Percentiles rank a stretch among this genome's conserved stretches.
Conservation (phyloP, 2,888 invertebrate species). For the Ectropis crepuscularia region DNA sequence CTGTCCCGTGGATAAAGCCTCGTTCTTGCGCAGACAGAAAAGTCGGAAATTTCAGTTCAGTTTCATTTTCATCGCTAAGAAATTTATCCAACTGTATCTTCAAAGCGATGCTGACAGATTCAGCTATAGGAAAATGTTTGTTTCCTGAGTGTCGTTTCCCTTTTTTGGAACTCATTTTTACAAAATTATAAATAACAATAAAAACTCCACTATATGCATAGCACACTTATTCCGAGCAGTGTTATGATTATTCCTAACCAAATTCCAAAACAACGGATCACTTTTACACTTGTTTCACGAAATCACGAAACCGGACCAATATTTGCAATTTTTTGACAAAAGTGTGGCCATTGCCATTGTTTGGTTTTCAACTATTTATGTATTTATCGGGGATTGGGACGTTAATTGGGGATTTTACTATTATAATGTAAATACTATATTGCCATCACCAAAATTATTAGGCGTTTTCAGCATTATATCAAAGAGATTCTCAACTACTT, state of each 20-base stretch:
- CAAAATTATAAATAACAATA: slow-evolving; percentile 9
- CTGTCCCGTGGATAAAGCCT: slow-evolving; percentile 91
- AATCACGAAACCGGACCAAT: too few species aligned
- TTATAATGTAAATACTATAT: too few species aligned
- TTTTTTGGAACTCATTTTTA: slow-evolving; percentile 75
- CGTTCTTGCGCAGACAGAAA: slow-evolving; percentile 91
- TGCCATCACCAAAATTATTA: too few species aligned
- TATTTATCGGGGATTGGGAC: too few species aligned
- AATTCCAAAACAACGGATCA: not conserved
- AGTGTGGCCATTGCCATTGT: too few species aligned
- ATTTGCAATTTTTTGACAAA: too few species aligned
- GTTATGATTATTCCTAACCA: not conserved
- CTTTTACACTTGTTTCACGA: too few species aligned
- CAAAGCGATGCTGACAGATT: slow-evolving; percentile 79
- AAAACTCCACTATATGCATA: slow-evolving; percentile 29
- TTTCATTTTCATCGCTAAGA: slow-evolving; percentile 76
- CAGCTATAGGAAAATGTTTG: slow-evolving; percentile 78
- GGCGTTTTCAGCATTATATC: too few species aligned
- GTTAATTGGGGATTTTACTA: too few species aligned
- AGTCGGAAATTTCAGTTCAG: slow-evolving; percentile 87
- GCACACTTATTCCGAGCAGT: slow-evolving; percentile 1
- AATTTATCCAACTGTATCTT: slow-evolving; percentile 80
- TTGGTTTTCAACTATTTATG: too few species aligned
- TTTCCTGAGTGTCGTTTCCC: slow-evolving; percentile 69
- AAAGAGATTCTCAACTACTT: too few species aligned